A percentile compares a stretch with the other conserved stretches of the same genome.
Conservation (phyloP, 2,797 vertebrate genomes). For the Sorex maritimensis region DNA sequence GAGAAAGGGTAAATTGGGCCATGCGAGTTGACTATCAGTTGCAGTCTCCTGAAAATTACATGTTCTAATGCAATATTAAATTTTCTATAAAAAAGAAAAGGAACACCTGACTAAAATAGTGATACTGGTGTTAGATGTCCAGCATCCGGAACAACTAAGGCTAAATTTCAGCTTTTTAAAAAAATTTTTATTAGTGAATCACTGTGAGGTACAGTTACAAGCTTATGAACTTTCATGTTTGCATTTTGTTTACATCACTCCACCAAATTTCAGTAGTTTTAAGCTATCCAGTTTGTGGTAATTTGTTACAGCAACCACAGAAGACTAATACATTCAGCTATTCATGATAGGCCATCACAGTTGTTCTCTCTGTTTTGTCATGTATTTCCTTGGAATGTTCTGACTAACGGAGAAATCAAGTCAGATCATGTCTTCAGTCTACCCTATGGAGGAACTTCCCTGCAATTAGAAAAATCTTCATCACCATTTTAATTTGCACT, state of each 20-base stretch:
- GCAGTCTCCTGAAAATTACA: too few species aligned
- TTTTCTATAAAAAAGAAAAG: too few species aligned
- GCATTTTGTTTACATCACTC: too few species aligned
- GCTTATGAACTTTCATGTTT: too few species aligned
- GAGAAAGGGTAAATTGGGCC: too few species aligned
- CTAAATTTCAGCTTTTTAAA: neutral
- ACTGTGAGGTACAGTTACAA: too few species aligned
- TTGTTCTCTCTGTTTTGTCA: neutral
- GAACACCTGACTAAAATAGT: neutral
- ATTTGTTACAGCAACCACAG: neutral
- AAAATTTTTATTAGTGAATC: neutral
- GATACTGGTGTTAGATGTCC: neutral
- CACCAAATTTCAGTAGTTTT: neutral
- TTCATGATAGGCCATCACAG: neutral
- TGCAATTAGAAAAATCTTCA: conserved; percentile 6
- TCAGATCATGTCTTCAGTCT: neutral
- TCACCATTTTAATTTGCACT: neutral
- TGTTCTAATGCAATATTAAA: too few species aligned
- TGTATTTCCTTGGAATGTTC: neutral
- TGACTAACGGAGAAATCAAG: neutral
- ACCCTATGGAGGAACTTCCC: neutral
- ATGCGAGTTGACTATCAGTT: too few species aligned
- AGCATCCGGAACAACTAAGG: neutral
- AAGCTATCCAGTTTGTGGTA: too few species aligned
- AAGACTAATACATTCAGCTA: neutral